Evolutionary conservation across 2,797 vertebrate species (phyloP).

Genomic region (Sebastes matsubarae): DNA sequence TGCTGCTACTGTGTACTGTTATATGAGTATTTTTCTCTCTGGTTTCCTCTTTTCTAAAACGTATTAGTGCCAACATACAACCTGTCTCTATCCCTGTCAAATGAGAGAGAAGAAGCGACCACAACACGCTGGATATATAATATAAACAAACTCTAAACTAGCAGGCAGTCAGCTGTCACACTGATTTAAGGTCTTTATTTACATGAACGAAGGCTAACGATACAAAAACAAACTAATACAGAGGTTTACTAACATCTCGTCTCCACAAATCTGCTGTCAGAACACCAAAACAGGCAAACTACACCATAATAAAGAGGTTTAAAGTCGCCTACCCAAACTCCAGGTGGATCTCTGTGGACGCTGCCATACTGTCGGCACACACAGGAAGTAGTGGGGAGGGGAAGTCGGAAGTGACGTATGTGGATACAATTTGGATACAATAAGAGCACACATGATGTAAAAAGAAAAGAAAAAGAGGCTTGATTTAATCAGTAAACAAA

Average conservation of each 20-base stretch:
- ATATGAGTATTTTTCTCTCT: not conserved
- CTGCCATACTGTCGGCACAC: slow-evolving; percentile 87
- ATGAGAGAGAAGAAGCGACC: rapidly evolving
- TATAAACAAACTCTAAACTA: slow-evolving; percentile 15
- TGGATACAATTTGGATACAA: rapidly evolving
- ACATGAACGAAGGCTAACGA: rapidly evolving
- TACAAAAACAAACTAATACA: rapidly evolving
- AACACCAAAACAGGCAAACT: rapidly evolving
- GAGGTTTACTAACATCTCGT: rapidly evolving
- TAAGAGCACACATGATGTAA: not conserved
- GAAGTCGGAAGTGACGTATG: slow-evolving; percentile 64
- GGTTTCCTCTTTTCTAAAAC: no score
- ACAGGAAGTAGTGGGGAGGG: slow-evolving; percentile 60
- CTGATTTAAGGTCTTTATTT: not conserved
- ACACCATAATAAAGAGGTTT: not conserved
- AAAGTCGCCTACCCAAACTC: slow-evolving; percentile 90
- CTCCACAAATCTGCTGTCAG: rapidly evolving
- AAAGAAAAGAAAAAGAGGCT: not conserved
- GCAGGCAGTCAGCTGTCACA: not conserved
- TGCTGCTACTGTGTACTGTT: not conserved
- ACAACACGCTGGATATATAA: rapidly evolving
- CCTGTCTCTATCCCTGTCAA: not conserved
- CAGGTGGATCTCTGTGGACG: slow-evolving; percentile 88
- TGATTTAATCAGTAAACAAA: not conserved
- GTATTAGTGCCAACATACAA: not conserved